Evolutionary conservation across 2,888 invertebrate species (phyloP).

Genomic region (Drosophila anomelani): DNA sequence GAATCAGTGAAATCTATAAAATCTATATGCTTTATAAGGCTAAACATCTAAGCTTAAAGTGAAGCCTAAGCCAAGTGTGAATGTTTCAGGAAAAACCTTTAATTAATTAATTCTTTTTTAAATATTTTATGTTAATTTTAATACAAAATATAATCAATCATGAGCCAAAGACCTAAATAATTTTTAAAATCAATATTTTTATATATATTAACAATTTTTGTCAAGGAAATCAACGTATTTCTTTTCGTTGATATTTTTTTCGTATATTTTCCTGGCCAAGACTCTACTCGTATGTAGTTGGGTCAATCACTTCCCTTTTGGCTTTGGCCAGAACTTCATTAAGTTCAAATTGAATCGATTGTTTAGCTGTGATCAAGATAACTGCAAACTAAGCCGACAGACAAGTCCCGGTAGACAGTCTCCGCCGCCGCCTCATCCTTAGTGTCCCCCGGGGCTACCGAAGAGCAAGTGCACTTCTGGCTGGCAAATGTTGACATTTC

Average conservation of each 20-base stretch:
- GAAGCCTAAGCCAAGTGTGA: not conserved
- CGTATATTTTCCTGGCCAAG: not conserved
- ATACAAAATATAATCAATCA: too few species aligned
- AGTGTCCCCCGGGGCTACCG: not conserved
- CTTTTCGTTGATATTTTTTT: too few species aligned
- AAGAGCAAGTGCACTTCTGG: conserved; percentile 66
- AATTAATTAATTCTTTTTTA: not conserved
- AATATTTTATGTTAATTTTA: too few species aligned
- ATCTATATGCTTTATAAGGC: too few species aligned
- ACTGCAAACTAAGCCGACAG: conserved; percentile 62
- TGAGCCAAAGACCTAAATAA: too few species aligned
- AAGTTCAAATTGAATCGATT: conserved; percentile 75
- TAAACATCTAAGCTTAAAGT: not conserved
- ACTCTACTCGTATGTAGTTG: not conserved
- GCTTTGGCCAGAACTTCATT: conserved; percentile 60
- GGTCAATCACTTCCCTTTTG: not conserved
- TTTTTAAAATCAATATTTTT: too few species aligned
- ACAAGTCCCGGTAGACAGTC: conserved; percentile 36
- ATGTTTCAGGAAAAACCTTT: not conserved
- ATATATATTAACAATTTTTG: too few species aligned
- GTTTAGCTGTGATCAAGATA: conserved; percentile 68
- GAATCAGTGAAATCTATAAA: not conserved
- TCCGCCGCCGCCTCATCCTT: conserved; percentile 1
- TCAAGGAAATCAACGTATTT: too few species aligned
- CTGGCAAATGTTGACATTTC: conserved; percentile 74